A percentile compares a stretch with the other conserved stretches of the same genome.
phyloP scores from a whole-genome alignment of 1,140 invertebrate genomes.

The Neuroterus valhalla region DNA sequence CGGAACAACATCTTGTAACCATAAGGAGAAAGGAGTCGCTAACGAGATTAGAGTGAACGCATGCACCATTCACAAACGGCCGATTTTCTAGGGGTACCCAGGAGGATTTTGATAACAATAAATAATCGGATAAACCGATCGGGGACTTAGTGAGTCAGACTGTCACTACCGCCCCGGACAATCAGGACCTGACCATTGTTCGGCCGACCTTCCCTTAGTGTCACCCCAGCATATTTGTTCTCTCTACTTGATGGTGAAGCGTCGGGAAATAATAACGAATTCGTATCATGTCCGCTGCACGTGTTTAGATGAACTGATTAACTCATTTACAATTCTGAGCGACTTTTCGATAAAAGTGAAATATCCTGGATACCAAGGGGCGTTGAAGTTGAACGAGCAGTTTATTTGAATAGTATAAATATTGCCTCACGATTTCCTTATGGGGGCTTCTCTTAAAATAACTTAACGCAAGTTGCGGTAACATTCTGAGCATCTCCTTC shows the following conservation, averaged over 20 bases:
- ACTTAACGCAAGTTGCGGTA: no score
- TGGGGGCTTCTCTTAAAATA: no score
- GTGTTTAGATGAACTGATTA: slow-evolving; percentile 50
- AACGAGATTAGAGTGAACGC: slow-evolving; percentile 61
- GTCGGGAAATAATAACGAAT: slow-evolving; percentile 49
- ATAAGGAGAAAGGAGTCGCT: slow-evolving; percentile 30
- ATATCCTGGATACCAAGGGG: neutral
- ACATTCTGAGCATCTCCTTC: no score
- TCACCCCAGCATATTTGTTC: slow-evolving; percentile 48
- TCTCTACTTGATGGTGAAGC: slow-evolving; percentile 44
- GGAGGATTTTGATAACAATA: slow-evolving; percentile 67
- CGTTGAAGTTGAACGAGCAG: neutral
- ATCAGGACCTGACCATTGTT: slow-evolving; percentile 53
- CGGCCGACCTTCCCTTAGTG: slow-evolving; percentile 42
- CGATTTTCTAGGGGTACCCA: slow-evolving; percentile 39
- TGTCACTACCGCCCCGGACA: slow-evolving; percentile 45
- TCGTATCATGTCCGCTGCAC: slow-evolving; percentile 36
- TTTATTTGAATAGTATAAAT: neutral
- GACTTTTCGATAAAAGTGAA: slow-evolving; percentile 34
- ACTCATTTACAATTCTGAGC: slow-evolving; percentile 46
- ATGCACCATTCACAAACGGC: slow-evolving; percentile 40
- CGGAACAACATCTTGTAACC: no score
- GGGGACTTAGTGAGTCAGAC: slow-evolving; percentile 62
- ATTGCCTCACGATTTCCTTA: neutral
- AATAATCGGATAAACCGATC: slow-evolving; percentile 70